Evolutionary conservation across 2,888 invertebrate species (phyloP).

Genomic region (Alsophila aescularia): DNA sequence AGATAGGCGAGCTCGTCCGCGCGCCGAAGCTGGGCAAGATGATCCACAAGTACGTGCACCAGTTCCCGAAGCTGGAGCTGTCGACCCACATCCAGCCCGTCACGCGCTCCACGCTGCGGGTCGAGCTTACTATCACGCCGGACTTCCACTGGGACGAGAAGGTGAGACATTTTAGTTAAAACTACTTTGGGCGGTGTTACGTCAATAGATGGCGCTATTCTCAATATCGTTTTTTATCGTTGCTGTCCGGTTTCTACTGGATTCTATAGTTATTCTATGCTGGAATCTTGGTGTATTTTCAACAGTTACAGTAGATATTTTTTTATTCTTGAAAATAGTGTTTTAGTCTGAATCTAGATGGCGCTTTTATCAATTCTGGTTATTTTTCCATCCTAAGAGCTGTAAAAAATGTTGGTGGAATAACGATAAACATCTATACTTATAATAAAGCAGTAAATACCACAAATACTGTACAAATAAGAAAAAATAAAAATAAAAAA

Average conservation of each 20-base stretch:
- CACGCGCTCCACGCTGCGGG: constrained; percentile 95
- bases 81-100: constrained; percentile 99
- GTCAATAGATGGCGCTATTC: neutral
- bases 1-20: constrained; percentile 95
- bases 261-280: no score
- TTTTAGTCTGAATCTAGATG: no score
- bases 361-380: no score
- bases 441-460: no score
- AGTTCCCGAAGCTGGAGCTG: constrained; percentile 97
- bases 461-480: no score
- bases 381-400: no score
- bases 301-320: no score
- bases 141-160: constrained; percentile 99
- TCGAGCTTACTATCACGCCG: constrained; percentile 98
- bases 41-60: constrained; percentile 97
- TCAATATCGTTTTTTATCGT: neutral
- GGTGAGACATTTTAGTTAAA: constrained; percentile 70
- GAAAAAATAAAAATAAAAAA: no score
- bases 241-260: neutral
- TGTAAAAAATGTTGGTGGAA: no score
- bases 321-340: no score
- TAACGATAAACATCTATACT: no score
- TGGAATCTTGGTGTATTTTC: no score
- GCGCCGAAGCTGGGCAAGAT: constrained; percentile 96
- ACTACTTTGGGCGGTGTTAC: neutral